A percentile compares a stretch with the other conserved stretches of the same genome.
Conservation (phyloP, 1,140 invertebrate genomes). For the Olivierus martensii region DNA sequence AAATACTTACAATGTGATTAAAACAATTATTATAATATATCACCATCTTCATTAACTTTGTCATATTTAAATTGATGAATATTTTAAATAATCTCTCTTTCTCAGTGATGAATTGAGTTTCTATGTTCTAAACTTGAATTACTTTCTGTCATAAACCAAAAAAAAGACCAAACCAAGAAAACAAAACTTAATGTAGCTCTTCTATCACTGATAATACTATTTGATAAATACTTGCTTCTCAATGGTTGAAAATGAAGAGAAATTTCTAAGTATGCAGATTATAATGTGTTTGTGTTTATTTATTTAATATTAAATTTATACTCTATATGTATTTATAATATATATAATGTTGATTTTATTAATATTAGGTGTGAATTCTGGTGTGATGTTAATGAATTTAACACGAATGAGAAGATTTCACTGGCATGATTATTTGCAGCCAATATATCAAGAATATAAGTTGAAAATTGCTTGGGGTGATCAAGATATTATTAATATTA, state of each 20-base stretch:
- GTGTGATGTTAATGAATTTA: conserved; percentile 94
- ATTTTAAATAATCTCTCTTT: neutral
- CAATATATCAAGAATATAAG: conserved; percentile 72
- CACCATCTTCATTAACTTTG: neutral
- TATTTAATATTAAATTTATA: neutral
- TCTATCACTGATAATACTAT: no score
- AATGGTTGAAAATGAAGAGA: no score
- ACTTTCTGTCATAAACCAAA: no score
- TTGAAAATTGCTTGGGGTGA: conserved; percentile 90
- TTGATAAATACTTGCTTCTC: no score
- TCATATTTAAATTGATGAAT: neutral
- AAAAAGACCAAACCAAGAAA: no score
- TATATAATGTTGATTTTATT: no score
- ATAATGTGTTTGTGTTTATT: neutral
- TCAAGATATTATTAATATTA: conserved; percentile 93
- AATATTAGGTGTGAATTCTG: conserved; percentile 69
- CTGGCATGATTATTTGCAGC: conserved; percentile 68
- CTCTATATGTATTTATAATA: conserved; percentile 22
- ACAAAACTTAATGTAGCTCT: no score
- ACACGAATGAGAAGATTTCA: conserved; percentile 72
- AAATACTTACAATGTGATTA: no score
- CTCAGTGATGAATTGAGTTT: no score
- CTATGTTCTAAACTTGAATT: no score
- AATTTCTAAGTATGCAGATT: neutral
- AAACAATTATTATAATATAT: neutral